phyloP scores from a whole-genome alignment of 1,140 invertebrate genomes.

The Eciton burchellii region DNA sequence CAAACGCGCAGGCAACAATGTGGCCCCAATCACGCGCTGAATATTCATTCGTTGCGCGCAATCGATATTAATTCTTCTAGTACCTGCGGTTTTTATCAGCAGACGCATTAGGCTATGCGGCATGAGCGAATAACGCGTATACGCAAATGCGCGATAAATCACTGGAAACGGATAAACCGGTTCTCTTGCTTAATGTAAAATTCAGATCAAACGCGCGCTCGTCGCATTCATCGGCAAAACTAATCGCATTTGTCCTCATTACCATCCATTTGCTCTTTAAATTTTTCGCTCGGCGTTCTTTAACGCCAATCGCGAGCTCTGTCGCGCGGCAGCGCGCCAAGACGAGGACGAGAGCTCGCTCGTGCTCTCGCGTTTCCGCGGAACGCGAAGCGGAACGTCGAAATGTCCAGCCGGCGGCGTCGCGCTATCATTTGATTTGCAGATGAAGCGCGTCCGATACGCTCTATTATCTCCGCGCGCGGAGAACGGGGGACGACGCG shows the following conservation, averaged over 20 bases:
- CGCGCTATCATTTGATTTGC: constrained; percentile 47
- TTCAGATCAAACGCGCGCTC: neutral
- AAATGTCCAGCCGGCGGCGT: constrained; percentile 21
- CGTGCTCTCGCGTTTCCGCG: neutral
- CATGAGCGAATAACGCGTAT: constrained; percentile 35
- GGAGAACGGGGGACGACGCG: constrained; percentile 23
- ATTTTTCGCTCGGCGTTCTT: neutral
- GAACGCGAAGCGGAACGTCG: constrained; percentile 18
- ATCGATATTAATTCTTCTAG: constrained; percentile 56
- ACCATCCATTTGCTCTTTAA: neutral
- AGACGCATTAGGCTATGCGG: constrained; percentile 6
- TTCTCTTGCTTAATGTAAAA: constrained; percentile 27
- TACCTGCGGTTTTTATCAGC: constrained; percentile 46
- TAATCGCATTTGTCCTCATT: neutral
- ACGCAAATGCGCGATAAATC: constrained; percentile 45
- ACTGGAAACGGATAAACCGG: constrained; percentile 23
- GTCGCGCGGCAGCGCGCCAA: too few species aligned
- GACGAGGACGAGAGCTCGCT: too few species aligned
- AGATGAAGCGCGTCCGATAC: constrained; percentile 33
- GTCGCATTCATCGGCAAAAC: neutral
- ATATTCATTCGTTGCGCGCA: constrained; percentile 60
- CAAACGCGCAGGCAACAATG: constrained; percentile 46
- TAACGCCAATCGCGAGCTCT: neutral
- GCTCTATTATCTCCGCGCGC: constrained; percentile 42
- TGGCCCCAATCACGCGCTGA: constrained; percentile 50